phyloP scores from a whole-genome alignment of 2,888 invertebrate species.

The Eledona agricola region DNA sequence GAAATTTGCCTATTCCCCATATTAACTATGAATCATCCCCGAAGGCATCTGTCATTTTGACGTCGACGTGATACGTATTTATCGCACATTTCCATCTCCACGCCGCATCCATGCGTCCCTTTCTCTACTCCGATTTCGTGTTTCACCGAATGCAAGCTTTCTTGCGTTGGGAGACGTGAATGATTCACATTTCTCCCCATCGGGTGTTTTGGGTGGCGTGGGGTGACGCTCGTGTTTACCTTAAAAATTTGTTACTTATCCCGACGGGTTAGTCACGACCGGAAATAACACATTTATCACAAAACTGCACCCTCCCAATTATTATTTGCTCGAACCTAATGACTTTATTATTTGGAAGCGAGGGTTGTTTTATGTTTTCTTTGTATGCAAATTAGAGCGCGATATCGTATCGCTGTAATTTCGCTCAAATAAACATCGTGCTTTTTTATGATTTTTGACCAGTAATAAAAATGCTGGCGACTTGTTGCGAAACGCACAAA shows the following conservation, averaged over 20 bases:
- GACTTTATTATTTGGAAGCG: constrained; percentile 24
- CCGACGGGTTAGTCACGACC: constrained; percentile 23
- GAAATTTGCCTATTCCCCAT: constrained; percentile 41
- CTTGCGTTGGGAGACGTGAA: constrained; percentile 27
- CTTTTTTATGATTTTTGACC: constrained; percentile 19
- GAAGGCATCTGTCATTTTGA: constrained; percentile 45
- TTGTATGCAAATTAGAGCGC: constrained; percentile 12
- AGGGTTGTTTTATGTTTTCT: constrained; percentile 8
- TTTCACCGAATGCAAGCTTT: constrained; percentile 19
- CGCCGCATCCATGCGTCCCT: constrained; percentile 39
- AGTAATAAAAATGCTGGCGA: constrained; percentile 26
- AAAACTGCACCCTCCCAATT: constrained; percentile 6
- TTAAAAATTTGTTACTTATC: constrained; percentile 20
- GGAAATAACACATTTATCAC: constrained; percentile 33
- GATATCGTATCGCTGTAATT: constrained; percentile 11
- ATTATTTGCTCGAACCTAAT: constrained; percentile 15
- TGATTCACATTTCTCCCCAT: constrained; percentile 28
- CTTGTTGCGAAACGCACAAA: constrained; percentile 26
- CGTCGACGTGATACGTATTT: constrained; percentile 43
- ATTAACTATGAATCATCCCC: constrained; percentile 45
- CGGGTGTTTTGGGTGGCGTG: constrained; percentile 6
- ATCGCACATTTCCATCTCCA: constrained; percentile 43
- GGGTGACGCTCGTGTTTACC: constrained; percentile 14
- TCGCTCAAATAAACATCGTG: constrained; percentile 22
- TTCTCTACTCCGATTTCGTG: no score